Base-by-base conservation (phyloP, 1,140 invertebrate species). In the Parasteatoda tepidariorum region DNA sequence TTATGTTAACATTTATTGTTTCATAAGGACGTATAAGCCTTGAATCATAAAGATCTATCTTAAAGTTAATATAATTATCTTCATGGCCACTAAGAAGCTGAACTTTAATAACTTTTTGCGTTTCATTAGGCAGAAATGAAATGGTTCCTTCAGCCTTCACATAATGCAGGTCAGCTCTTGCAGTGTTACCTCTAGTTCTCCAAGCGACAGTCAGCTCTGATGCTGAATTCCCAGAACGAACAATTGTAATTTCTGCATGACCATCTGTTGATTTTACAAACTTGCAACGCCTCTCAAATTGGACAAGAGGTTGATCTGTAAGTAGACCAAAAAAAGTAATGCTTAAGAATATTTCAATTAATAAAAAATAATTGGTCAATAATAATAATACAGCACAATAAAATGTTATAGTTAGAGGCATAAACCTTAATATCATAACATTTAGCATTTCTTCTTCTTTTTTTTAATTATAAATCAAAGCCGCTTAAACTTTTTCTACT, bases 101-200 rank as follows among this genome's bases (percentile, higher is more conserved):
- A 15, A 75, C 9, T 38, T 75, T 31, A 61, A 75, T 75, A 22
- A 5, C 22, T 22, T 62, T 75, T 24, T 75, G 30, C 15, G 2
- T 4, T 2, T 62, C 73, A 26, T 57, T 57, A 9, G 61, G 9
- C 13, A 22, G 22, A 41, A 75, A 75, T 30, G 31, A 24, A 61
- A 75, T 28, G 9, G 26, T 22, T 48, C 55, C 73, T n/a, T 41
- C 2, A 41, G 30, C 59, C 6, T 28, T 28, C 18, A 26, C 24
- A 61, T 75, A 75, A 22, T 75, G 55, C 4, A 62, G 3, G 2
- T 24, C 73, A 61, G 73, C 31, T 26, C 18, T 61, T 13, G 73
- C 73, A 38, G 31, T 75, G 22, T 75, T 38, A 18, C 62, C 59
- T 24, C 18, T 11, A 48, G 73, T 75, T 30, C 6, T 62, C 55